Base-by-base conservation (phyloP, 2,888 invertebrate genomes). In the Lasius platythorax region DNA sequence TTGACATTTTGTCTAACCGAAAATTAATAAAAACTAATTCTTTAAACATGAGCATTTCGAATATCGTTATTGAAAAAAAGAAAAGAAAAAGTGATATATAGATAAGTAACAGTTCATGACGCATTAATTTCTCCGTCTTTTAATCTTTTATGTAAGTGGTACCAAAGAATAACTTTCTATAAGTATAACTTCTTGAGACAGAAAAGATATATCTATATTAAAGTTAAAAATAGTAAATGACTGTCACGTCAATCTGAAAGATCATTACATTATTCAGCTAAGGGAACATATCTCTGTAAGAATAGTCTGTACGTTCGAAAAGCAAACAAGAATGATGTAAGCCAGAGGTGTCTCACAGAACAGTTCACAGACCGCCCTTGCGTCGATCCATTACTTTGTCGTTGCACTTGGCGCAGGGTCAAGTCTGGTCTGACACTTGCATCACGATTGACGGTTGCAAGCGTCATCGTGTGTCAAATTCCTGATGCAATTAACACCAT, bases 341-440 rank as follows among this genome's bases (percentile, higher is more conserved):
- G 33, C 15, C 33, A 61, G 12, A 28, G 4, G n/a, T 46, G 30
- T 43, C 18, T n/a, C n/a, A 28, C 18, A 11, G n/a, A 15, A 58
- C 12, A 23, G 74, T 75, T 75, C 33, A 46, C 46, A 63, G 63
- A 75, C 75, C 74, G 74, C 74, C 63, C 46, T 75, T 64, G 33
- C 33, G 33, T 12, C 63, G 15, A 23, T 46, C 46, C 46, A 46
- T 75, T 61, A 74, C 61, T 74, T 74, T 30, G 61, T 74, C 75
- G 46, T 63, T 75, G 63, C 63, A 75, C 53, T 75, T 75, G 75
- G 46, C 63, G 46, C 63, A 75, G 61, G 33, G 33, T 75, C 75
- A 75, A 75, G 23, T 63, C 46, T 56, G 63, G 15, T 63, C 18
- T 46, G 61, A 58, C n/a, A 43, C n/a, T 63, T 46, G 33, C 63